Evolutionary conservation across 2,113 vertebrate genomes (phyloP).

Genomic region (Pygoscelis adeliae): DNA sequence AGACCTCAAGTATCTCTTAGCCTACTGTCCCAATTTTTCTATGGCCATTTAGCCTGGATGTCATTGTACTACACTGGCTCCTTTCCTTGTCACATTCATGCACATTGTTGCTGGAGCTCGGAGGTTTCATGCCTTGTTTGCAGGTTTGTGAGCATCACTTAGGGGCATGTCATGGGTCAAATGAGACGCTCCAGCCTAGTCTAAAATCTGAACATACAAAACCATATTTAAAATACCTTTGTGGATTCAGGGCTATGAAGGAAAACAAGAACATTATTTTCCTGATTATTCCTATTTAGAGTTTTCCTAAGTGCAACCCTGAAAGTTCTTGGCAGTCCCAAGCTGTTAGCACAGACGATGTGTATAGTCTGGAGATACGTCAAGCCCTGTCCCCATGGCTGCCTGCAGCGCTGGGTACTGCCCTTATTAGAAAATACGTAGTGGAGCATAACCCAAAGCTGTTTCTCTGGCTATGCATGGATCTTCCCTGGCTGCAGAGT

Average conservation of each 20-base stretch:
- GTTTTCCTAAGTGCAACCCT: not conserved
- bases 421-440: not conserved
- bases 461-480: not conserved
- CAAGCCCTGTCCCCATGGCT: not conserved
- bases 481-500: not conserved
- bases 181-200: not conserved
- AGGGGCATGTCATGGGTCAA: not conserved
- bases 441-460: not conserved
- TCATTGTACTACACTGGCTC: not conserved
- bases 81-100: not conserved
- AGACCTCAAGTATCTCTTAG: not conserved
- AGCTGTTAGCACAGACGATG: not conserved
- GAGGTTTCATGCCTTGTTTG: not conserved
- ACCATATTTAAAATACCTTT: not conserved
- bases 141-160: not conserved
- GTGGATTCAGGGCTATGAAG: not conserved
- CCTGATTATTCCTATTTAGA: not conserved
- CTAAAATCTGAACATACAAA: not conserved
- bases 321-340: not conserved
- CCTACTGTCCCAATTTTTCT: not conserved
- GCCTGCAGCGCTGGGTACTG: not conserved
- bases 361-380: rapidly evolving
- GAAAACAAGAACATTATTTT: not conserved
- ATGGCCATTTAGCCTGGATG: not conserved
- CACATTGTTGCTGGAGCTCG: not conserved